These are phyloP conservation scores for Meloidogyne exigua DNA, from an alignment of 1,140 invertebrate genomes.

Conservation along the genomic window DNA sequence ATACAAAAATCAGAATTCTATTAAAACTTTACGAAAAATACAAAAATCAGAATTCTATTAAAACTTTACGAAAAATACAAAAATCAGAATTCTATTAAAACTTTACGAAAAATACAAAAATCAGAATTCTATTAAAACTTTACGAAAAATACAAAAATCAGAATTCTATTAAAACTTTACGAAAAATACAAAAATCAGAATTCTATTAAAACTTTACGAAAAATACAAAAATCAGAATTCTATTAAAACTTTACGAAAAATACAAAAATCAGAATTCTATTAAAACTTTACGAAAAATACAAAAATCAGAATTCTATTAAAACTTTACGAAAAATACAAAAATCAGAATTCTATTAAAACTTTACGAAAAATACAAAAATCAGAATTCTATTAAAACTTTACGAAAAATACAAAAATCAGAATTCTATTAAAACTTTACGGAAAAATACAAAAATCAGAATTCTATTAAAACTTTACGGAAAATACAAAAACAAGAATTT, in stretches of 20 bases:
- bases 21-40: not conserved
- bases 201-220: not conserved
- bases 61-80: no score
- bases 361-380: no score
- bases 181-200: no score
- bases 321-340: not conserved
- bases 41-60: no score
- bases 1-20: not conserved
- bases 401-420: no score
- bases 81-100: not conserved
- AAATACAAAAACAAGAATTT: no score
- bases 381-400: no score
- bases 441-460: not conserved
- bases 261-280: no score
- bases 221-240: not conserved
- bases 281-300: no score
- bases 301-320: not conserved
- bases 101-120: not conserved
- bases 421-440: not conserved
- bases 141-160: no score
- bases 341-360: not conserved
- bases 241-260: not conserved
- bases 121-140: not conserved
- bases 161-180: no score
- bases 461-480: not conserved